These are phyloP conservation scores for Zonotrichia albicollis DNA, from an alignment of 2,797 vertebrate species.

Conservation along the genomic window DNA sequence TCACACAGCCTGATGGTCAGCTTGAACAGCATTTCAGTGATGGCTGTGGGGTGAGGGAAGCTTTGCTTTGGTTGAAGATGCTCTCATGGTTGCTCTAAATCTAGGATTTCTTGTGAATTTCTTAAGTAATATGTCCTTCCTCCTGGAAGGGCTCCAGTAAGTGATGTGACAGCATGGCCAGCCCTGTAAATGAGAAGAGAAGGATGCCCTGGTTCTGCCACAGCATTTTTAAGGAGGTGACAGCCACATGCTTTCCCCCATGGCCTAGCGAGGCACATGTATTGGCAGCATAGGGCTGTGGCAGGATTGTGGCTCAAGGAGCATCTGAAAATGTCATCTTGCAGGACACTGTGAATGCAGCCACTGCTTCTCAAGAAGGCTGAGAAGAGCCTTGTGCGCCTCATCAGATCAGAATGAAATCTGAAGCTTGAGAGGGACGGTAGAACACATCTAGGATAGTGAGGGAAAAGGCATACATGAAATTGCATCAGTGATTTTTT, in stretches of 20 bases:
- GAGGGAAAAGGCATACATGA: background rate
- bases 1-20: background rate
- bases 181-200: background rate
- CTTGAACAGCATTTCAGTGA: background rate
- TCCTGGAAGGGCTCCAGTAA: constrained; percentile 18
- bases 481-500: background rate
- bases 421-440: background rate
- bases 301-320: background rate
- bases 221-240: constrained; percentile 18
- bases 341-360: background rate
- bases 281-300: background rate
- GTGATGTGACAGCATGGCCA: background rate
- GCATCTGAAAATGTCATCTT: background rate
- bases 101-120: background rate
- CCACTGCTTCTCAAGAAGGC: background rate
- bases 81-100: background rate
- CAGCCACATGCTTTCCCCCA: background rate
- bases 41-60: background rate
- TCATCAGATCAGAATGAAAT: background rate
- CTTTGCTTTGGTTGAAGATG: background rate
- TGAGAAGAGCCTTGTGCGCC: background rate
- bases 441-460: background rate
- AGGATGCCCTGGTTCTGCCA: constrained; percentile 28
- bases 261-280: background rate
- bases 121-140: background rate